Conservation (phyloP, 2,113 vertebrate genomes). For the Sphaerodactylus townsendi region DNA sequence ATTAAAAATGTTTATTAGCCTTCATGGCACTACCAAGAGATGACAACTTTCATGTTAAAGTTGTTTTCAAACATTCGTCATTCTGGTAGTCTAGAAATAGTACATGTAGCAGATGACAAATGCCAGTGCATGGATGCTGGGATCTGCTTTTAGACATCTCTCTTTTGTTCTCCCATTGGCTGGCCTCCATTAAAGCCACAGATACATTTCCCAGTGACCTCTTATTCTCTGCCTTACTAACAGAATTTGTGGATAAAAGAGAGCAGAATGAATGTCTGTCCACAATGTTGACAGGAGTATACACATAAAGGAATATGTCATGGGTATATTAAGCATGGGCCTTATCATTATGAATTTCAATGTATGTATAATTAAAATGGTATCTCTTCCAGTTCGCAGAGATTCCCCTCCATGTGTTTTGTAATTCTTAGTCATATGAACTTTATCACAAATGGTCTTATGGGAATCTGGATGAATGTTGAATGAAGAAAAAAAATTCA, state of each 20-base stretch:
- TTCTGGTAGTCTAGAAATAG: too few relatives aligned
- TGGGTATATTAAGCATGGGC: too few relatives aligned
- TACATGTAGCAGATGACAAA: too few relatives aligned
- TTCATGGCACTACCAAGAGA: too few relatives aligned
- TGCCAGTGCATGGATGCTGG: too few relatives aligned
- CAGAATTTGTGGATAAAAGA: neutral
- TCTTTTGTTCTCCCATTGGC: too few relatives aligned
- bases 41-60: too few relatives aligned
- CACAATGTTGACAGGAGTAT: neutral
- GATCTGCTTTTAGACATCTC: too few relatives aligned
- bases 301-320: neutral
- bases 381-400: neutral
- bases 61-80: too few relatives aligned
- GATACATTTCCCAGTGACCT: neutral
- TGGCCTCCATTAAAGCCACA: too few relatives aligned
- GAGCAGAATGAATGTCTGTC: neutral
- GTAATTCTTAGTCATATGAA: neutral
- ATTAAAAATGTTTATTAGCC: too few relatives aligned
- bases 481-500: neutral
- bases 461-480: neutral
- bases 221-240: neutral
- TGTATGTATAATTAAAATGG: neutral
- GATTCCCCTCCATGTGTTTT: neutral
- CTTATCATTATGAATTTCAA: too few relatives aligned
- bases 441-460: neutral